Percentiles rank a stretch among this genome's conserved stretches.
These are phyloP conservation scores for Nannoperca australis DNA, from an alignment of 2,797 vertebrate genomes.

Conservation along the genomic window DNA sequence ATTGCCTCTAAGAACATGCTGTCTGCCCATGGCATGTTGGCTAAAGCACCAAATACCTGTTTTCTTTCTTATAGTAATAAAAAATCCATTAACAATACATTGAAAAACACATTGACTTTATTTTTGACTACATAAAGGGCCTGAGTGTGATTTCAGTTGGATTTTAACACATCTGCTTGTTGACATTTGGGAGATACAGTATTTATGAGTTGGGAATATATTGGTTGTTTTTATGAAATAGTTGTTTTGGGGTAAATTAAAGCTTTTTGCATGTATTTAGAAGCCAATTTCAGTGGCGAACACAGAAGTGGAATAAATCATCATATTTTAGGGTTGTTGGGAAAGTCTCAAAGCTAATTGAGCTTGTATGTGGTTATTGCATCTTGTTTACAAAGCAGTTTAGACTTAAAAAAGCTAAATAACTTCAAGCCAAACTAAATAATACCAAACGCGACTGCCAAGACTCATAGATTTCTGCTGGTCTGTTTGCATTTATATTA, in stretches of 20 bases:
- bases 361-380: slow-evolving; percentile 54
- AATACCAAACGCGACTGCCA: slow-evolving; percentile 35
- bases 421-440: slow-evolving; percentile 18
- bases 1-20: neutral
- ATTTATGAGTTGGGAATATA: slow-evolving; percentile 38
- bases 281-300: slow-evolving; percentile 33
- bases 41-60: neutral
- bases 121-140: neutral
- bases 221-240: slow-evolving; percentile 45
- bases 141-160: neutral
- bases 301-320: slow-evolving; percentile 62
- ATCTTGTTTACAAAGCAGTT: slow-evolving; percentile 60
- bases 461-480: slow-evolving; percentile 5
- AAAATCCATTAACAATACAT: too few relatives aligned
- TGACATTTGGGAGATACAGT: slow-evolving; percentile 3
- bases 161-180: slow-evolving; percentile 22
- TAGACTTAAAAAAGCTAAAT: slow-evolving; percentile 35
- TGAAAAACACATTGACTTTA: neutral
- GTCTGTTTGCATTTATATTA: neutral
- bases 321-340: slow-evolving; percentile 62
- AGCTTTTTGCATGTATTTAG: slow-evolving; percentile 48
- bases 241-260: slow-evolving; percentile 38
- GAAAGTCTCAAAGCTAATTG: slow-evolving; percentile 59
- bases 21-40: neutral
- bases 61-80: neutral